Percentiles rank a stretch among this genome's conserved stretches.
Evolutionary conservation across 1,140 invertebrate species (phyloP).

Genomic region (Conopomorpha cramerella): DNA sequence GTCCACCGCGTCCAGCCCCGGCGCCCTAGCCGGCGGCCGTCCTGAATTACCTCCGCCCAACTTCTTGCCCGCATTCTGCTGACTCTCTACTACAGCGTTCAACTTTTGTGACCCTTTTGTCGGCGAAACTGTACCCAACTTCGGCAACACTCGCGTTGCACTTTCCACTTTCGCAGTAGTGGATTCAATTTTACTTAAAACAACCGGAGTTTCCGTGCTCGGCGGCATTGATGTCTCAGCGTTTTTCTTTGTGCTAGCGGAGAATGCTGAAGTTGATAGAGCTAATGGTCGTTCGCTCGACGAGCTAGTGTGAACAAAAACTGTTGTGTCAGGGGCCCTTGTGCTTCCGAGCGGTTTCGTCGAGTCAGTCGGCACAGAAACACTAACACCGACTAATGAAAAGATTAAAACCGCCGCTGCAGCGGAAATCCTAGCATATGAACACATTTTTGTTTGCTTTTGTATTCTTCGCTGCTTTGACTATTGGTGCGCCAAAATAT

Average conservation of each 20-base stretch:
- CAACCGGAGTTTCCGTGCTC: conserved; percentile 21
- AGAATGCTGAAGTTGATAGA: conserved; percentile 15
- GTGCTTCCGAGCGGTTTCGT: conserved; percentile 17
- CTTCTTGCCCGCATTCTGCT: too few relatives aligned
- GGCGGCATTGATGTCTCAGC: conserved; percentile 32
- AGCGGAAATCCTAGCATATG: conserved; percentile 8
- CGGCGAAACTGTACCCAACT: neutral
- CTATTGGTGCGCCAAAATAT: neutral
- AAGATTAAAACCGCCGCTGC: conserved; percentile 16
- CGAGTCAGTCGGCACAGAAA: conserved; percentile 14
- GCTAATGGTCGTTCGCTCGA: conserved; percentile 20
- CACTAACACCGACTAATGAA: conserved; percentile 14
- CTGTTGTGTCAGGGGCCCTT: conserved; percentile 10
- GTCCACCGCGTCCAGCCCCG: conserved; percentile 63
- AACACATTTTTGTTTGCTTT: conserved; percentile 4
- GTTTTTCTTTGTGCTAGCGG: conserved; percentile 31
- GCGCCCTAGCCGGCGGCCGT: conserved; percentile 36
- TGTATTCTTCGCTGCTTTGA: neutral
- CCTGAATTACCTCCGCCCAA: conserved; percentile 3
- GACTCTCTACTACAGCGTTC: too few relatives aligned
- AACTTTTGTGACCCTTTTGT: conserved; percentile 36
- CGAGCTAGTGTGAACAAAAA: conserved; percentile 15
- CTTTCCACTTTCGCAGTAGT: conserved; percentile 35
- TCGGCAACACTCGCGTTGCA: conserved; percentile 21
- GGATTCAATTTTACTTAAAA: conserved; percentile 28